Evolutionary conservation across 2,797 vertebrate genomes (phyloP).

Genomic region (Acropternis orthonyx): DNA sequence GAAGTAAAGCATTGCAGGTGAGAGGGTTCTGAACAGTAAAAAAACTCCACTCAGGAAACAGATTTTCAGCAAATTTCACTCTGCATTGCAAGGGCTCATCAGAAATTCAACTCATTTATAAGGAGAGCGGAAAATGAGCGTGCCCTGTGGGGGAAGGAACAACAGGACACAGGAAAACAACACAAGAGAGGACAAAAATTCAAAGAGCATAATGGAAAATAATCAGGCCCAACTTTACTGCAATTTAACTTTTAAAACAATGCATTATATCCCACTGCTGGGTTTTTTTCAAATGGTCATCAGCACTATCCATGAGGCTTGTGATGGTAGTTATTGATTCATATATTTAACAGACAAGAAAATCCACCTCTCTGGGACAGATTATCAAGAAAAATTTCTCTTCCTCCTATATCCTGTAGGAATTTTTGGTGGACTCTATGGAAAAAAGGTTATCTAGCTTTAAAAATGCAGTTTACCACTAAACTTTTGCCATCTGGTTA

Average conservation of each 20-base stretch:
- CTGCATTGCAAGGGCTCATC: background rate
- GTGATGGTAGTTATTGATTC: background rate
- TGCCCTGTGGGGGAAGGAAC: background rate
- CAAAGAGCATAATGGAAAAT: background rate
- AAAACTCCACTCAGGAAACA: background rate
- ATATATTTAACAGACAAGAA: background rate
- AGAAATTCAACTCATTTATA: background rate
- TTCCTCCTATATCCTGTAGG: rapidly evolving
- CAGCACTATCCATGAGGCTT: background rate
- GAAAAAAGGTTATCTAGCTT: background rate
- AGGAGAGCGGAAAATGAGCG: background rate
- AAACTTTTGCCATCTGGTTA: background rate
- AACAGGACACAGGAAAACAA: background rate
- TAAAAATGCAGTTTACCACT: background rate
- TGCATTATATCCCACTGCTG: rapidly evolving
- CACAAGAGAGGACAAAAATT: rapidly evolving
- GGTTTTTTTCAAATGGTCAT: background rate
- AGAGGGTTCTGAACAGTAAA: background rate
- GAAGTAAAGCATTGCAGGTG: background rate
- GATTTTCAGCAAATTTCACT: background rate
- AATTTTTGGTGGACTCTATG: background rate
- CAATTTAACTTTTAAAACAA: background rate
- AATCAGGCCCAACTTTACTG: background rate
- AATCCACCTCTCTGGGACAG: background rate
- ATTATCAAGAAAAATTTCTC: background rate